These are phyloP conservation scores for Apeltes quadracus DNA, from an alignment of 2,113 vertebrate genomes.

Conservation along the genomic window DNA sequence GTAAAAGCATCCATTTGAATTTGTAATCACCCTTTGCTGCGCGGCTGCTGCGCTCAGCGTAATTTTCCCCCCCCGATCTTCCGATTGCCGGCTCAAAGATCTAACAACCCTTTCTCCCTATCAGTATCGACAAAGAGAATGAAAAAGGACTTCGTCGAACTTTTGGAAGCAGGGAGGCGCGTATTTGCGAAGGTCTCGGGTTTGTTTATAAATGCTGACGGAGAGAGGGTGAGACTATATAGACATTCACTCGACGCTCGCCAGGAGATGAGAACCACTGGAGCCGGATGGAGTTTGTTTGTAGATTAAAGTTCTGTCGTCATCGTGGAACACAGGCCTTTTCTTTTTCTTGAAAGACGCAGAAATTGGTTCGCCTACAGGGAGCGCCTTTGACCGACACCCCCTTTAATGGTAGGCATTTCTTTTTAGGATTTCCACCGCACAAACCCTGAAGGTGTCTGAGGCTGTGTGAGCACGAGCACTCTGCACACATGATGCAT, in stretches of 20 bases:
- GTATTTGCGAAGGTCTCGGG: constrained; percentile 64
- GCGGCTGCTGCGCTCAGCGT: constrained; percentile 82
- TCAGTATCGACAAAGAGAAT: background rate
- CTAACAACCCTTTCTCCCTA: constrained; percentile 62
- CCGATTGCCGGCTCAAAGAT: constrained; percentile 74
- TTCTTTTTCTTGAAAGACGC: constrained; percentile 59
- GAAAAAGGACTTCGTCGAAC: constrained; percentile 56
- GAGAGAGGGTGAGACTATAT: constrained; percentile 71
- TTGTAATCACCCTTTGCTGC: constrained; percentile 86
- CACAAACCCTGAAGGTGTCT: constrained; percentile 47
- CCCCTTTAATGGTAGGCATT: constrained; percentile 39
- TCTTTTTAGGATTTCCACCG: constrained; percentile 43
- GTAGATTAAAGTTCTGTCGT: constrained; percentile 69
- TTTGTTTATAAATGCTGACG: constrained; percentile 80
- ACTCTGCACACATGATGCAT: constrained; percentile 39
- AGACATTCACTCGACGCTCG: constrained; percentile 52
- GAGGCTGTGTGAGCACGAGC: constrained; percentile 31
- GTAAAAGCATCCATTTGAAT: constrained; percentile 92
- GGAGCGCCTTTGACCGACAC: constrained; percentile 49
- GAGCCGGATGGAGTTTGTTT: constrained; percentile 66
- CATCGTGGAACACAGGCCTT: constrained; percentile 46
- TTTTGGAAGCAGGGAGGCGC: constrained; percentile 51
- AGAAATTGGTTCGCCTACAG: constrained; percentile 67
- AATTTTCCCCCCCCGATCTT: constrained; percentile 75
- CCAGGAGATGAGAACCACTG: constrained; percentile 61